phyloP scores from a whole-genome alignment of 2,113 vertebrate species.

The Paracanthobrama guichenoti region DNA sequence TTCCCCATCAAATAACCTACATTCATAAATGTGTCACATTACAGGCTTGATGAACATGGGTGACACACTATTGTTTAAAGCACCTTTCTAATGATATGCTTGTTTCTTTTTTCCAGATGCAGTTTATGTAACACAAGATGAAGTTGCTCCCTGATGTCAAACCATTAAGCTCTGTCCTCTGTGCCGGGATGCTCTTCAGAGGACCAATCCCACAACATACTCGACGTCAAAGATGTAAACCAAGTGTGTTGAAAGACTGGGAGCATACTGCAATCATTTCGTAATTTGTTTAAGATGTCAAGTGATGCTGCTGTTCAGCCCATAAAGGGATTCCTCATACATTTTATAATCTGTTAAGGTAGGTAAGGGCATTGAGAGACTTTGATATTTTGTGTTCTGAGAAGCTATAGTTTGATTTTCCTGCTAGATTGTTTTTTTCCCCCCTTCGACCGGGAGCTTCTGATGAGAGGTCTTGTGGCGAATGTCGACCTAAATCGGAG shows the following conservation, averaged over 20 bases:
- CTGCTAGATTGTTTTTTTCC: constrained; percentile 65
- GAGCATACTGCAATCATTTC: constrained; percentile 58
- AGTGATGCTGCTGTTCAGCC: constrained; percentile 77
- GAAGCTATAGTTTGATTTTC: constrained; percentile 66
- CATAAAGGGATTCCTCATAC: constrained; percentile 69
- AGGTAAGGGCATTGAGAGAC: constrained; percentile 67
- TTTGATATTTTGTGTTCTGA: constrained; percentile 73
- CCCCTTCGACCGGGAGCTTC: constrained; percentile 49
- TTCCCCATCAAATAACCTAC: not conserved
- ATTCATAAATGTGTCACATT: not conserved
- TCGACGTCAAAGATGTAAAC: constrained; percentile 65
- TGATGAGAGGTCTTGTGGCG: constrained; percentile 54
- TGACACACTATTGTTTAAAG: not conserved
- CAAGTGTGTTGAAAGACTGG: constrained; percentile 49
- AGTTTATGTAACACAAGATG: constrained; percentile 95
- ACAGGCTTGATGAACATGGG: not conserved
- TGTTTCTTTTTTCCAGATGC: constrained; percentile 81
- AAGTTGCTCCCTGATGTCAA: constrained; percentile 79
- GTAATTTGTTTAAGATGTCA: constrained; percentile 79
- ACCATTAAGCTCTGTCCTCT: constrained; percentile 83
- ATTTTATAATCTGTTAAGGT: constrained; percentile 72
- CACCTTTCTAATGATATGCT: not conserved
- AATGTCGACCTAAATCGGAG: constrained; percentile 67
- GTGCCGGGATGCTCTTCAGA: constrained; percentile 84
- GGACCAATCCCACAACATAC: constrained; percentile 66